Evolutionary conservation across 2,797 vertebrate species (phyloP).

Genomic region (Tapera naevia): DNA sequence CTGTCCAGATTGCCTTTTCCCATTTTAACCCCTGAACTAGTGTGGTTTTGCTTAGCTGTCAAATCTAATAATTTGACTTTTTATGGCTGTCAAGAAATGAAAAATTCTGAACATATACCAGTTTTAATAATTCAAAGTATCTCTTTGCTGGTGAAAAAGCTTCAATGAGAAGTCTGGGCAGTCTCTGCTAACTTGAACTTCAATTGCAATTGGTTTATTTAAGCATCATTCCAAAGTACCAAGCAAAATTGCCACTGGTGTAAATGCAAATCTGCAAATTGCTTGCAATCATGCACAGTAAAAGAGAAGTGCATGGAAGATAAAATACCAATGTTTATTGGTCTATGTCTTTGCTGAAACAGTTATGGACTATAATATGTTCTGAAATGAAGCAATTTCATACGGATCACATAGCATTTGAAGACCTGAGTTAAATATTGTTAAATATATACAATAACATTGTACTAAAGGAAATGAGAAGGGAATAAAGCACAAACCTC

Average conservation of each 20-base stretch:
- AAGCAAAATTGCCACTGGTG: background rate
- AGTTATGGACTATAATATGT: background rate
- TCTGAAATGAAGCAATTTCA: background rate
- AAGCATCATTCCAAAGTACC: constrained; percentile 6
- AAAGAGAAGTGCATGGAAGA: background rate
- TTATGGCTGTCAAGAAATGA: background rate
- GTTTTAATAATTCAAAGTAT: background rate
- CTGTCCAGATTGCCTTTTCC: background rate
- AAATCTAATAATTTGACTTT: background rate
- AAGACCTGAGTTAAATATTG: background rate
- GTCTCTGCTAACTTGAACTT: background rate
- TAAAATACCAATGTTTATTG: background rate
- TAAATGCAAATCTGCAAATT: background rate
- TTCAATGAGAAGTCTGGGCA: background rate
- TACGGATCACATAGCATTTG: background rate
- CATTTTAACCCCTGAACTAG: background rate
- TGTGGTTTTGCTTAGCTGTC: background rate
- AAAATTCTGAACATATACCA: background rate
- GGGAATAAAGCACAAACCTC: background rate
- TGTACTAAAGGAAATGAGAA: background rate
- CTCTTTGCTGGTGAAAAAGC: background rate
- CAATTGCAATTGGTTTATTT: background rate
- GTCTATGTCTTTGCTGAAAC: background rate
- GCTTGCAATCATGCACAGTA: background rate
- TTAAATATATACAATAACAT: fast-evolving